Base-by-base conservation (phyloP, 2,113 vertebrate genomes). In the Caracal caracal region DNA sequence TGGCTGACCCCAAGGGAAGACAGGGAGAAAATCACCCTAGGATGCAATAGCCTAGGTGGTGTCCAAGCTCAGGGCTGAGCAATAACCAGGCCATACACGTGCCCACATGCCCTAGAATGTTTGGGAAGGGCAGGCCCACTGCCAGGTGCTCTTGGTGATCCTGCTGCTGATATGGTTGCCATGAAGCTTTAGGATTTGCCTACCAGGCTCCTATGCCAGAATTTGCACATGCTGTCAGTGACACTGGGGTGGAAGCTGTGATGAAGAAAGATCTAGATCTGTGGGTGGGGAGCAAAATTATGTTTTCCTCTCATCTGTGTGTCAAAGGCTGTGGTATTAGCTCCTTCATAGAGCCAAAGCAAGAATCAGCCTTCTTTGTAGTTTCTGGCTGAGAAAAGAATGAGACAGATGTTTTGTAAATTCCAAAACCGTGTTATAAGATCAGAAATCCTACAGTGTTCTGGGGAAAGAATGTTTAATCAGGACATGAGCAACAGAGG, bases 321-420 rank as follows among this genome's bases (percentile, higher is more conserved):
- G 35, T 88, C 70, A 9, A 73, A 88, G 35, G 4, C 10, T 82
- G 6, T 59, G 9, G 15, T 63, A 11, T 12, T 81, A 66, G 68
- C 19, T 28, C 2, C n/a, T 78, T 91, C 24, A 51, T 22, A 63
- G 78, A 43, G 17, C 10, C 66, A 73, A 56, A 24, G 28, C 9
- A 73, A 81, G 35, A 95, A 75, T 63, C 22, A 37, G 2, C 26
- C n/a, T 43, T 93, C n/a, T 93, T 37, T 70, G 10, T n/a, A 84
- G 47, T 89, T 96, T 92, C 68, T 91, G 20, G 35, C 9, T 84
- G 63, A 73, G 59, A 93, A 90, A 33, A 88, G 26, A 88, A 90
- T 84, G 26, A 82, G 17, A 85, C 26, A 66, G 43, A 33, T 92
- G 20, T 85, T 75, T 82, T 82, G 3, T 47, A 82, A 76, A 88